These are phyloP conservation scores for Lepus timidus DNA, from an alignment of 2,113 vertebrate species.

Conservation along the genomic window DNA sequence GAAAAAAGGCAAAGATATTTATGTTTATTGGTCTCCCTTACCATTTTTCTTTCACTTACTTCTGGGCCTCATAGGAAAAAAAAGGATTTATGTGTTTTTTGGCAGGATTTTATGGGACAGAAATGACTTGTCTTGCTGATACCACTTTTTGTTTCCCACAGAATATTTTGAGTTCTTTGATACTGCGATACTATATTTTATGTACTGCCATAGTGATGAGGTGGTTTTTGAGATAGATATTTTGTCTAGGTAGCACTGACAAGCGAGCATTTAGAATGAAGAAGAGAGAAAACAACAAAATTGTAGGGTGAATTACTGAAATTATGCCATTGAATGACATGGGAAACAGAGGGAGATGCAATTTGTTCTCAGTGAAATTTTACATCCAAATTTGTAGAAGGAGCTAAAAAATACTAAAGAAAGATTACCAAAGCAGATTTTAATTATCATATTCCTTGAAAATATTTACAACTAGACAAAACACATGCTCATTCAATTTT, in stretches of 20 bases:
- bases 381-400: constrained; percentile 42
- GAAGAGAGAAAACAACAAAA: constrained; percentile 23
- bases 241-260: constrained; percentile 2
- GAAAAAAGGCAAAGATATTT: background rate
- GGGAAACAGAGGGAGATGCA: background rate
- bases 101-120: background rate
- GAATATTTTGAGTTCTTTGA: constrained; percentile 16
- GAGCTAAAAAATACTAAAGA: constrained; percentile 22
- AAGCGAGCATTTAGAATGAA: background rate
- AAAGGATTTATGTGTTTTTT: background rate
- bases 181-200: background rate
- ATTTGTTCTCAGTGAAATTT: constrained; percentile 24
- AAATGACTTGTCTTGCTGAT: background rate
- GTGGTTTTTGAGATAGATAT: background rate
- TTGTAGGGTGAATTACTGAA: background rate
- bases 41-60: constrained; percentile 4
- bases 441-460: constrained; percentile 25
- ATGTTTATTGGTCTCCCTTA: background rate
- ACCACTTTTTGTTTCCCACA: background rate
- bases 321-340: constrained; percentile 32
- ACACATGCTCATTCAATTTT: background rate
- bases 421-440: constrained; percentile 18
- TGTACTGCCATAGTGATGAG: background rate
- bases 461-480: constrained; percentile 32
- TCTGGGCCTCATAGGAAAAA: background rate